A percentile compares a stretch with the other conserved stretches of the same genome.
Evolutionary conservation across 2,113 vertebrate species (phyloP).

Genomic region (Odontophorus gujanensis): DNA sequence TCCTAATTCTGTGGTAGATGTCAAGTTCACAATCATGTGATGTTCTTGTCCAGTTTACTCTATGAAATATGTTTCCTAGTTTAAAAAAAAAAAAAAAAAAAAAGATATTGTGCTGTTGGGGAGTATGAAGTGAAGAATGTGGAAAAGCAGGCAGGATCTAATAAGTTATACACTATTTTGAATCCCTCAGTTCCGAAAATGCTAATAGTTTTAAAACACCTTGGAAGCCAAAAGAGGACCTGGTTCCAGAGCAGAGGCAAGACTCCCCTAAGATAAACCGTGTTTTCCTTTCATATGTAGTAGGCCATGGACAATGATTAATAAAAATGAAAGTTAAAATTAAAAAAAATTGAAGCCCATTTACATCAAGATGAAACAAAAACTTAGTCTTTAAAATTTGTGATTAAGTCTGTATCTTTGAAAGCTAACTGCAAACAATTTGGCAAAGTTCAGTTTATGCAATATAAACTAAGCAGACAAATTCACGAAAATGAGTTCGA

Average conservation of each 20-base stretch:
- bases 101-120: not conserved
- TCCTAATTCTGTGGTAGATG: not conserved
- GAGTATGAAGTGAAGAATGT: not conserved
- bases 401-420: not conserved
- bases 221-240: not conserved
- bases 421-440: not conserved
- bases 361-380: not conserved
- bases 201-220: not conserved
- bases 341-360: not conserved
- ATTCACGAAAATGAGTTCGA: not conserved
- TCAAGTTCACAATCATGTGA: not conserved
- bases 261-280: not conserved
- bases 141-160: not conserved
- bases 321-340: not conserved
- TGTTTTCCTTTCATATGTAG: not conserved
- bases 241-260: not conserved
- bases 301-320: not conserved
- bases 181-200: not conserved
- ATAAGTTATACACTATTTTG: not conserved
- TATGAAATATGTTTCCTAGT: not conserved
- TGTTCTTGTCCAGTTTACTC: not conserved
- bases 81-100: not conserved
- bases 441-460: not conserved
- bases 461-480: not conserved
- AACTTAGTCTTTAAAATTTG: not conserved